phyloP scores from a whole-genome alignment of 2,113 vertebrate species.

The Brienomyrus brachyistius region DNA sequence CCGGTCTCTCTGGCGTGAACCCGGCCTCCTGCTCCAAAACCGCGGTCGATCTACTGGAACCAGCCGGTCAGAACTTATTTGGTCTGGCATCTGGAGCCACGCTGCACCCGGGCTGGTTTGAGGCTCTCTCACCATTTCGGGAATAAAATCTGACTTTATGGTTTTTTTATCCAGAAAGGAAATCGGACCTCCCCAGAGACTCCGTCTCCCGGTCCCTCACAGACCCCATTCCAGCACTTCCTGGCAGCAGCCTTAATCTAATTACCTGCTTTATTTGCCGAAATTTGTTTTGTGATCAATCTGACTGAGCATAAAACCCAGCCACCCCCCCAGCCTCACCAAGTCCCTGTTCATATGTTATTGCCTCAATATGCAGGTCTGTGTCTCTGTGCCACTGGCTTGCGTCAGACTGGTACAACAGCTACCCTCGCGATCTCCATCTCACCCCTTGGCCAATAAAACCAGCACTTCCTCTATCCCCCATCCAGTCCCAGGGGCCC shows the following conservation, averaged over 20 bases:
- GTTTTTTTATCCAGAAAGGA: not conserved
- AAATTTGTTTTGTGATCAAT: constrained; percentile 98
- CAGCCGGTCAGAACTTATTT: constrained; percentile 12
- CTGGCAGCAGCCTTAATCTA: constrained; percentile 82
- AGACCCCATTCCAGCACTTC: constrained; percentile 52
- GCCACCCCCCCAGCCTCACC: constrained; percentile 39
- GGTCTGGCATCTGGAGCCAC: constrained; percentile 19
- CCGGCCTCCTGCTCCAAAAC: not conserved
- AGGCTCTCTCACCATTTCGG: not conserved
- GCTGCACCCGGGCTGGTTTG: not conserved
- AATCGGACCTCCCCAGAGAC: constrained; percentile 31
- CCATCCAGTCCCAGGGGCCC: not conserved
- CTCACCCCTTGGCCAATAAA: constrained; percentile 10
- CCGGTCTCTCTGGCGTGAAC: not conserved
- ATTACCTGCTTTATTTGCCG: constrained; percentile 98
- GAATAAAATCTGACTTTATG: not conserved
- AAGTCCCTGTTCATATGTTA: constrained; percentile 69
- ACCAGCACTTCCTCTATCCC: not conserved
- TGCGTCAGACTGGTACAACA: constrained; percentile 15
- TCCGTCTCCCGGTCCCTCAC: constrained; percentile 32
- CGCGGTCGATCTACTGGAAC: not conserved
- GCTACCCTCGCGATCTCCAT: not conserved
- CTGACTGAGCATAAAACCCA: constrained; percentile 75
- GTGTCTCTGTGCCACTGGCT: constrained; percentile 39
- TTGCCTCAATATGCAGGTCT: constrained; percentile 64